phyloP scores from a whole-genome alignment of 2,113 vertebrate species.

The Hydrolagus affinis region DNA sequence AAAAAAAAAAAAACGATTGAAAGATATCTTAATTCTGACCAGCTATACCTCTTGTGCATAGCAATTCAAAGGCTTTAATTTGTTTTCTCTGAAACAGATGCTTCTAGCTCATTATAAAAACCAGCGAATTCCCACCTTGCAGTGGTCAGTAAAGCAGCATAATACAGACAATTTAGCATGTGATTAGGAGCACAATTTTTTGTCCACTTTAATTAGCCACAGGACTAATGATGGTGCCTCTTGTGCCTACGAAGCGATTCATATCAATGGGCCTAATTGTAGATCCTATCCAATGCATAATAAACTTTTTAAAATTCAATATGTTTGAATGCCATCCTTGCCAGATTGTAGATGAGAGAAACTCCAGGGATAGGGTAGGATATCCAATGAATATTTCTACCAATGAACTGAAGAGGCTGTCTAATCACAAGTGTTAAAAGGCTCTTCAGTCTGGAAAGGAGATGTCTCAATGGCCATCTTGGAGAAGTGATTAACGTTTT shows the following conservation, averaged over 20 bases:
- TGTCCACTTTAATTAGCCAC: slow-evolving; percentile 21
- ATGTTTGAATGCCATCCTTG: neutral
- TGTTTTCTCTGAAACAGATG: slow-evolving; percentile 27
- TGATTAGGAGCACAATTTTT: slow-evolving; percentile 25
- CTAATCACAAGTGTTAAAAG: no score
- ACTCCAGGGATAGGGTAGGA: neutral
- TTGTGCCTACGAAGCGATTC: neutral
- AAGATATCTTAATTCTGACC: neutral
- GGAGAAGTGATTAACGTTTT: no score
- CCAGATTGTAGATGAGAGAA: neutral
- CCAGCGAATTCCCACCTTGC: slow-evolving; percentile 22
- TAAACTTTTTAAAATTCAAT: neutral
- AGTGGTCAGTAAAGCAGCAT: slow-evolving; percentile 30
- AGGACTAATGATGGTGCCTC: slow-evolving; percentile 20
- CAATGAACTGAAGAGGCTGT: neutral
- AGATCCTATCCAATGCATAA: slow-evolving; percentile 16
- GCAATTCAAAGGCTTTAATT: slow-evolving; percentile 22
- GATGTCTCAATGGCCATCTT: no score
- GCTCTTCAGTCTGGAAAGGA: no score
- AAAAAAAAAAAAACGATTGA: neutral
- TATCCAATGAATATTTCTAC: neutral
- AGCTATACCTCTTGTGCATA: no score
- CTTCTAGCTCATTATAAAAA: slow-evolving; percentile 30
- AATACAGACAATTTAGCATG: slow-evolving; percentile 22
- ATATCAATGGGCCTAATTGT: slow-evolving; percentile 5